Base-by-base conservation (phyloP, 2,113 vertebrate genomes). In the Poecile atricapillus region DNA sequence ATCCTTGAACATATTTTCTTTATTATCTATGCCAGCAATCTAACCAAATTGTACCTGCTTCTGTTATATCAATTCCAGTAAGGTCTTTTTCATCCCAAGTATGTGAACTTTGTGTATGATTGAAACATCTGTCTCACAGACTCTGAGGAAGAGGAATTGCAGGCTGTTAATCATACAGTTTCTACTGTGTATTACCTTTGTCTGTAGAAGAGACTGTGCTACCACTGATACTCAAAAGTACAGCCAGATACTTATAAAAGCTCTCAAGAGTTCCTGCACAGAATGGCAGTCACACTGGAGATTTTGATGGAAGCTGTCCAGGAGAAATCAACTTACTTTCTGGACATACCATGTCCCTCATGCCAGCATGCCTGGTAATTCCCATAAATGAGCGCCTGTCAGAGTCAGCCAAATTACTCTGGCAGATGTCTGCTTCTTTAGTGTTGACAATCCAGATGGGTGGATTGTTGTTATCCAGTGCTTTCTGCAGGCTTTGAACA, bases 391-490 rank as follows among this genome's bases (percentile, higher is more conserved):
- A 83, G 52, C 39, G 41, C 47, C 39, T 89, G 17, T 52, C 2
- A 4, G 47, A 96, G 83, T 86, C 83, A 86, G 83, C 76, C 89
- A 90, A 86, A 92, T 95, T 69, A 83, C 83, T 90, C 59, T 92
- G 89, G 76, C 93, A 94, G 68, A 86, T 58, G 67, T 73, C 33
- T 79, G 27, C 52, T 76, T 25, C 58, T 84, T 82, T 41, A 56
- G 24, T 47, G 24, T 79, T 93, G 62, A 86, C 58, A 88, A 20
- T 85, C 64, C 52, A 84, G 39, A 70, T 44, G 73, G 30, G 56
- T 71, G 64, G 39, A 84, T 87, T 78, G 39, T 77, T 94, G 68
- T 93, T 94, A 83, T 27, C 69, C 81, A 77, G 68, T 67, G 71
- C 62, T 91, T 93, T 95, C 33, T 74, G 47, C 76, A 87, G 82